Base-by-base conservation (phyloP, 2,888 invertebrate species). In the Tachina lurida region DNA sequence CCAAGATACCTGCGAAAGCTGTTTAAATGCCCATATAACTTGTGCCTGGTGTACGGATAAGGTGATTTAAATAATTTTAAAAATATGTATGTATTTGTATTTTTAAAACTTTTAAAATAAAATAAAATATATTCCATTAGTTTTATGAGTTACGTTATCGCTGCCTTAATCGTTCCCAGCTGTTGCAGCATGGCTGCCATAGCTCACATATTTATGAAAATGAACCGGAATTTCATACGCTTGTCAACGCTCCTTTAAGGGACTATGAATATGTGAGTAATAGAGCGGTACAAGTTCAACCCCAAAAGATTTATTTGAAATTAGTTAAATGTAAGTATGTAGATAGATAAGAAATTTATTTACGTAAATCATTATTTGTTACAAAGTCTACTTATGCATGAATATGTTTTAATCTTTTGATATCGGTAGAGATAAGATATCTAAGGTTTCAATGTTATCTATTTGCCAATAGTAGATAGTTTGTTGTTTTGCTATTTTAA, bases 271-370 rank as follows among this genome's bases (percentile, higher is more conserved):
- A 93, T 17, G 94, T 73, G 3, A 87, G 87, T 76, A 89, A 89
- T 71, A 89, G 88, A 31, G 87, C 94, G 4, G 94, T 95, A 65
- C 96, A 96, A 91, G 94, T 96, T 67, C 94, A 94, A 88, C 96
- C 96, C 2, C 96, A 96, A 91, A 94, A 91, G 87, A 92, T 95
- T 31, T 93, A 93, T 49, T 89, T 96, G 0, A 94, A 94, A 75
- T 92, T 96, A 47, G 94, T 95, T 89, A 94, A 95, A 90, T 93
- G 95, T 95, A 93, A 92, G 94, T 92, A 19, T 65, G 13, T 10
- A 15, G 0, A 41, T 52, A 13, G 15, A n/a, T 52, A 31, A 65
- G 17, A 17, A 5, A 3, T 49, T 65, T 43, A 52, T 49, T 19
- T 56, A 58, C 10, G 45, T 67, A 17, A 60, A 17, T 62, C 2